Base-by-base conservation (phyloP, 2,888 invertebrate genomes). In the Drosophila paracracens region DNA sequence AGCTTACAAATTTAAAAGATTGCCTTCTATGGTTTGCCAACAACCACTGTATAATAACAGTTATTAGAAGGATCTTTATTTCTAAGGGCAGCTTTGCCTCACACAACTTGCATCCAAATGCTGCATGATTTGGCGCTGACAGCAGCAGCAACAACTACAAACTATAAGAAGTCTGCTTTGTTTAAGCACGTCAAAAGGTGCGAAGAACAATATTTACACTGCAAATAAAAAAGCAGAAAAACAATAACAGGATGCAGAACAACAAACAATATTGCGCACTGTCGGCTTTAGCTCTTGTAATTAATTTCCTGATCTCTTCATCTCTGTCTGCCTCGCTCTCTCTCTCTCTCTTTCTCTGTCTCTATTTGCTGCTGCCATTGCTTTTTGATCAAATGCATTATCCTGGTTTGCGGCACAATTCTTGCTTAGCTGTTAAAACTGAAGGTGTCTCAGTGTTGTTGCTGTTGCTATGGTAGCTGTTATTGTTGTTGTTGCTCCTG, bases 201-300 rank as follows among this genome's bases (percentile, higher is more conserved):
- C 61, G 85, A 89, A 88, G 82, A 84, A 86, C 84, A 88, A 91
- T 88, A 89, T 84, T 84, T 89, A 70, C 76, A 62, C 48, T 58
- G 48, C 46, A 67, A 69, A 72, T 74, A 66, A 64, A 69, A 53
- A 53, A 54, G 43, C 18, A 48, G 43, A 56, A 36, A 38, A 66
- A 48, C 36, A 43, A 61, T 57, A 33, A 46, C 46, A 38, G 58
- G 53, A 40, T 25, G 46, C 53, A 56, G 43, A 29, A 67, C 27
- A 50, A 36, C 38, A 64, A 38, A n/a, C 35, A 40, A 59, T 29
- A 36, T 46, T 52, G 33, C 40, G 56, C 83, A 82, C 79, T 89
- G 83, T 74, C 75, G 78, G 72, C 48, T 43, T 52, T 60, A n/a
- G 64, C 70, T 31, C 66, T 71, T 57, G 85, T 79, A 84, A 89